Conservation (phyloP, 1,140 invertebrate genomes). For the Formica exsecta region DNA sequence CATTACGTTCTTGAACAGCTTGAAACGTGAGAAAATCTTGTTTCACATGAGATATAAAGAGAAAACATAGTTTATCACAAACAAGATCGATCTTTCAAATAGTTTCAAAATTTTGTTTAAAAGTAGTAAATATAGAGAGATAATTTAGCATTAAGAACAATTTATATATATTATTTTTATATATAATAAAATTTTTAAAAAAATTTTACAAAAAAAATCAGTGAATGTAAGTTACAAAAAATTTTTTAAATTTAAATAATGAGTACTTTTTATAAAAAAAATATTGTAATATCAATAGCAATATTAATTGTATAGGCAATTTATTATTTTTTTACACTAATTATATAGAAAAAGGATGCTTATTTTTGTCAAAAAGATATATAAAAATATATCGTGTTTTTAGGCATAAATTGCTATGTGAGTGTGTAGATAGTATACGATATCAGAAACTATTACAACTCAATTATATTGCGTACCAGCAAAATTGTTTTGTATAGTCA, state of each 20-base stretch:
- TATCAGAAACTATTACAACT: neutral
- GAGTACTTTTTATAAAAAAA: neutral
- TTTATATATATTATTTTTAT: neutral
- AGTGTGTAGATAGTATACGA: neutral
- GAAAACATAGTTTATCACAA: conserved; percentile 14
- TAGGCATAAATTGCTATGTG: neutral
- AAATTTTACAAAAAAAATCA: neutral
- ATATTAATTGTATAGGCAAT: neutral
- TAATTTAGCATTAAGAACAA: neutral
- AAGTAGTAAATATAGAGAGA: neutral
- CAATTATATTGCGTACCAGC: neutral
- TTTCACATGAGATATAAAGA: neutral
- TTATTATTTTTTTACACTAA: neutral
- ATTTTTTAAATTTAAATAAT: neutral
- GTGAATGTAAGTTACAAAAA: neutral
- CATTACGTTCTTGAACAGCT: conserved; percentile 38
- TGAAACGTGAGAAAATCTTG: conserved; percentile 45
- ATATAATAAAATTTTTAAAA: neutral
- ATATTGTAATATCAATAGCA: neutral
- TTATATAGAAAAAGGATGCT: neutral
- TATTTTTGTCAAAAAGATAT: neutral
- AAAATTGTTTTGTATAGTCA: conserved; percentile 29
- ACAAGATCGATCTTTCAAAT: neutral
- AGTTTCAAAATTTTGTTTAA: neutral
- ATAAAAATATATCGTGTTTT: neutral